Evolutionary conservation across 2,113 vertebrate genomes (phyloP), one percentile per base, ranked within the genome.

Genomic region (Anarhynchus alexandrinus): DNA sequence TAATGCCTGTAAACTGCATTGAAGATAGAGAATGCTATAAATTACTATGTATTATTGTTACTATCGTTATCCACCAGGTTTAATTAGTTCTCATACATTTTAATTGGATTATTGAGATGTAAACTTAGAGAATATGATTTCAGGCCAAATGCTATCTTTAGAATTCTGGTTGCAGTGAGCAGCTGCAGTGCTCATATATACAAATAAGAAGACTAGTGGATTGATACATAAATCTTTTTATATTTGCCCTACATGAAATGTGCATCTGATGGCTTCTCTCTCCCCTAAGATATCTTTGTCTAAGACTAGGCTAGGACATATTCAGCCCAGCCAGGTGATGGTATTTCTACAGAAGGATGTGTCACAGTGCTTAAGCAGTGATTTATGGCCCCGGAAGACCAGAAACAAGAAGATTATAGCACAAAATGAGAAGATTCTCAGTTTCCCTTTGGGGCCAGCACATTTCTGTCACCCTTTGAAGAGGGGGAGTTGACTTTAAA

Each of bases 91-190:
- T 93, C 34, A 42, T 82, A 61, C 14, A 12, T 74, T 91, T 79
- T 69, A 97, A 96, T 96, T 95, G 95, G 87, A 87, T 97, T 97
- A 96, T 95, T 95, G 95, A 94, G 82, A 96, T 80, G 94, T 69
- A 91, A 90, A 95, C 40, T 52, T 66, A 16, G 84, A 40, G 6
- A 79, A 67, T 57, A 21, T 66, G 51, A 64, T 83, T 82, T 67
- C 10, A 2, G 58, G 69, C 45, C 25, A 52, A 82, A 64, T 9
- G 16, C 30, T 80, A 5, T 78, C 54, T 52, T 92, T 9, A 12
- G 73, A 67, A 76, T 57, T 22, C 45, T 30, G 64, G 38, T 29
- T 29, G 5, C 70, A 59, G 55, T 3, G 36, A 77, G 66, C 67
- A 85, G 65, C 64, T 86, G 55, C 61, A 36, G 47, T 49, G 27